Evolutionary conservation across 2,113 vertebrate species (phyloP).

Genomic region (Forbesichthys agassizii): DNA sequence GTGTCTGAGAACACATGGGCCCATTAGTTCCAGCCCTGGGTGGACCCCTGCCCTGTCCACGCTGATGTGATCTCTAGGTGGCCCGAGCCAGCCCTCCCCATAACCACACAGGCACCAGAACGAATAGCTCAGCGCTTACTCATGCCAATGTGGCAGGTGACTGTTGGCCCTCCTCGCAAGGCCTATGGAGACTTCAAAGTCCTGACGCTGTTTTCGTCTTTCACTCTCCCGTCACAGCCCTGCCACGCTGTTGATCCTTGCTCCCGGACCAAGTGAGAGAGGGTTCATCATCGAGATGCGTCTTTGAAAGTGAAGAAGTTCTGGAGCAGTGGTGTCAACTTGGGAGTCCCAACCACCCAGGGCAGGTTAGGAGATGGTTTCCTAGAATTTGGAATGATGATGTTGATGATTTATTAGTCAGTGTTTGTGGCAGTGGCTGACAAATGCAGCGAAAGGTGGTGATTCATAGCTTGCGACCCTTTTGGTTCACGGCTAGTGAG

Average conservation of each 20-base stretch:
- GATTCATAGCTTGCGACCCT: no score
- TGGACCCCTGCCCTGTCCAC: conserved; percentile 62
- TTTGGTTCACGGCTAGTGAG: no score
- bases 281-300: conserved; percentile 20
- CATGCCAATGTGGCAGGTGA: conserved; percentile 71
- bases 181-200: conserved; percentile 61
- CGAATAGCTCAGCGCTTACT: conserved; percentile 73
- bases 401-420: no score
- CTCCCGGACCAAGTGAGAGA: conserved; percentile 25
- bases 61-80: conserved; percentile 73
- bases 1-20: conserved; percentile 73
- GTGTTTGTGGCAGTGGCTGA: no score
- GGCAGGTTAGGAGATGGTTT: no score
- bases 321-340: neutral
- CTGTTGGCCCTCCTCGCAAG: conserved; percentile 60
- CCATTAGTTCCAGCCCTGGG: conserved; percentile 78
- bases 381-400: no score
- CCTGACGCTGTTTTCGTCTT: conserved; percentile 8
- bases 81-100: conserved; percentile 62
- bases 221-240: conserved; percentile 40
- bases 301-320: conserved; percentile 45
- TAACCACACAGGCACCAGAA: conserved; percentile 77
- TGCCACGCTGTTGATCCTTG: conserved; percentile 48
- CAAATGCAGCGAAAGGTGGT: no score
- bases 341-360: no score